Percentiles rank a stretch among this genome's conserved stretches.
Conservation (phyloP, 2,113 vertebrate genomes). For the Herpailurus yagouaroundi region DNA sequence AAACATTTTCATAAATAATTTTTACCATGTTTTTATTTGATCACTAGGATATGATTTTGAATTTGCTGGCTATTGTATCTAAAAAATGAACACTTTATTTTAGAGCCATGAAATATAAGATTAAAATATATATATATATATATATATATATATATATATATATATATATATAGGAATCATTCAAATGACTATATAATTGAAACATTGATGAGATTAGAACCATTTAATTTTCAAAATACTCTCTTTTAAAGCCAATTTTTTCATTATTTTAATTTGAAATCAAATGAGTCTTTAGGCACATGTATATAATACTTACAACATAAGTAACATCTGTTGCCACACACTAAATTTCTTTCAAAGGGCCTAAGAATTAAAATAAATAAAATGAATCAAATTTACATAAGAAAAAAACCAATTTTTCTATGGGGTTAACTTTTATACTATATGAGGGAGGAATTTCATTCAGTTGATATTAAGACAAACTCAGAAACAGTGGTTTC, state of each 20-base stretch:
- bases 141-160: too few species aligned
- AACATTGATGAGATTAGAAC: background rate
- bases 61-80: background rate
- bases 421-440: background rate
- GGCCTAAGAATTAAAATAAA: background rate
- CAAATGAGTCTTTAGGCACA: background rate
- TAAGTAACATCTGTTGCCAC: background rate
- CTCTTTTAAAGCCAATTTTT: background rate
- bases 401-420: background rate
- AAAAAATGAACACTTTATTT: background rate
- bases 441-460: background rate
- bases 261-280: background rate
- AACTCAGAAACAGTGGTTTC: background rate
- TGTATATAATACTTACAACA: background rate
- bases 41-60: background rate
- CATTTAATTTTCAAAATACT: background rate
- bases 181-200: background rate
- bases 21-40: background rate
- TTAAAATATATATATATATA: background rate
- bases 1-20: background rate
- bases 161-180: background rate
- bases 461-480: background rate
- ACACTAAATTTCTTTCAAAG: background rate
- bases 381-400: slow-evolving; percentile 10
- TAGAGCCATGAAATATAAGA: background rate